Evolutionary conservation across 2,888 invertebrate genomes (phyloP).

Genomic region (Drosophila glabriapex): DNA sequence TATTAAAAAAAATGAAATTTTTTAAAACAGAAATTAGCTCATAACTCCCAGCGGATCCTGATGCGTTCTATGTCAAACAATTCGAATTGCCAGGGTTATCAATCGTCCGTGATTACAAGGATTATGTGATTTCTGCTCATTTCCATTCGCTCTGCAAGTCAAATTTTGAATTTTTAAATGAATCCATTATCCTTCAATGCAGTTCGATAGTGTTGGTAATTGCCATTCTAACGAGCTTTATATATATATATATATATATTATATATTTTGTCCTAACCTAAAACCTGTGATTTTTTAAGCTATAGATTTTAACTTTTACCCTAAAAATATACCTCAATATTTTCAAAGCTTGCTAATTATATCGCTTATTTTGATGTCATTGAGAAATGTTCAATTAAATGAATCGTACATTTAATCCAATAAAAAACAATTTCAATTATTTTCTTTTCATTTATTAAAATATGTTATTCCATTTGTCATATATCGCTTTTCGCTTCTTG

Average conservation of each 20-base stretch:
- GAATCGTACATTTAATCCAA: neutral
- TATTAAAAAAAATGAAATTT: neutral
- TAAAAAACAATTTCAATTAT: neutral
- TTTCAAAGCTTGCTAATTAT: neutral
- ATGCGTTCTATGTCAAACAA: neutral
- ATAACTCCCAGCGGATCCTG: neutral
- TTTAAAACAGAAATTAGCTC: neutral
- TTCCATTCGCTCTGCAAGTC: neutral
- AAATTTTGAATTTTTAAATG: neutral
- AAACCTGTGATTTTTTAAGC: neutral
- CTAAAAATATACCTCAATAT: neutral
- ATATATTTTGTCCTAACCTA: neutral
- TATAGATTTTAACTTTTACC: neutral
- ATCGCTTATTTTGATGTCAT: neutral
- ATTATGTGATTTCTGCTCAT: neutral
- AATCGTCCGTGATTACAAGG: neutral
- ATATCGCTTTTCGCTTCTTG: neutral
- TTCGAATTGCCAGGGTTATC: neutral
- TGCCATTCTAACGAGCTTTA: neutral
- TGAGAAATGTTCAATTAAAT: neutral
- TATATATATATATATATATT: too few relatives aligned
- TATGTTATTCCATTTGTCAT: neutral
- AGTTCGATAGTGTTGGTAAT: too few relatives aligned
- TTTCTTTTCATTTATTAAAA: neutral
- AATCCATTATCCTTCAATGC: neutral